Percentiles rank a stretch among this genome's conserved stretches.
Conservation (phyloP, 2,113 vertebrate species). For the Poeciliopsis prolifica region DNA sequence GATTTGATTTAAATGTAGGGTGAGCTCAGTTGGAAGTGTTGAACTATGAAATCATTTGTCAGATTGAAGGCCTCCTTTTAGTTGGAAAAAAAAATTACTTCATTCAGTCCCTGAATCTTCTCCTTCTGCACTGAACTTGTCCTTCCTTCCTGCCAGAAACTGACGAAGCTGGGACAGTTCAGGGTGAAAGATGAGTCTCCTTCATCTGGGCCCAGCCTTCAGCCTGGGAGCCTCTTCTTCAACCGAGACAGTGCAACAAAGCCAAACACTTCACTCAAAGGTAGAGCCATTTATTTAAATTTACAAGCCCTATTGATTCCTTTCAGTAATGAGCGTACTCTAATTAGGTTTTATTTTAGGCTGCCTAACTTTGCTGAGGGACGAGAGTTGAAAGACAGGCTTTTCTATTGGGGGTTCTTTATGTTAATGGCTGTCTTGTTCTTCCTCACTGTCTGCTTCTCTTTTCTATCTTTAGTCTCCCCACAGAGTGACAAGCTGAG, state of each 20-base stretch:
- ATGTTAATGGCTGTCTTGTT: neutral
- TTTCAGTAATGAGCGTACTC: neutral
- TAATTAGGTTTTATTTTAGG: conserved; percentile 19
- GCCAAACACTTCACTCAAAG: conserved; percentile 68
- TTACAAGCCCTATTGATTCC: neutral
- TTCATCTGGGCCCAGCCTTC: conserved; percentile 69
- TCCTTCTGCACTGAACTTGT: neutral
- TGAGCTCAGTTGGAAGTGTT: neutral
- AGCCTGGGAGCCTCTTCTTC: conserved; percentile 89
- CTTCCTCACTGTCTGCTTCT: conserved; percentile 12
- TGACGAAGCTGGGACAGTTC: conserved; percentile 91
- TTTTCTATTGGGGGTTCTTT: conserved; percentile 9
- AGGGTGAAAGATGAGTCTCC: conserved; percentile 87
- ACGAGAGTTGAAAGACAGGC: conserved; percentile 18
- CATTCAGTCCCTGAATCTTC: neutral
- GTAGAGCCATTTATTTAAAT: conserved; percentile 62
- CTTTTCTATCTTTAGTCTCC: conserved; percentile 59
- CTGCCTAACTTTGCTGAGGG: neutral
- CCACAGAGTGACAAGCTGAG: conserved; percentile 81
- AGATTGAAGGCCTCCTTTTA: conserved; percentile 1
- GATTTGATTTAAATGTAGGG: neutral
- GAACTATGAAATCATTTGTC: conserved; percentile 4
- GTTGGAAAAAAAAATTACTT: neutral
- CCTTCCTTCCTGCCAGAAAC: conserved; percentile 75
- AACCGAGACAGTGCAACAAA: conserved; percentile 79